Base-by-base conservation (phyloP, 2,113 vertebrate genomes). In the Chloroceryle aenea region DNA sequence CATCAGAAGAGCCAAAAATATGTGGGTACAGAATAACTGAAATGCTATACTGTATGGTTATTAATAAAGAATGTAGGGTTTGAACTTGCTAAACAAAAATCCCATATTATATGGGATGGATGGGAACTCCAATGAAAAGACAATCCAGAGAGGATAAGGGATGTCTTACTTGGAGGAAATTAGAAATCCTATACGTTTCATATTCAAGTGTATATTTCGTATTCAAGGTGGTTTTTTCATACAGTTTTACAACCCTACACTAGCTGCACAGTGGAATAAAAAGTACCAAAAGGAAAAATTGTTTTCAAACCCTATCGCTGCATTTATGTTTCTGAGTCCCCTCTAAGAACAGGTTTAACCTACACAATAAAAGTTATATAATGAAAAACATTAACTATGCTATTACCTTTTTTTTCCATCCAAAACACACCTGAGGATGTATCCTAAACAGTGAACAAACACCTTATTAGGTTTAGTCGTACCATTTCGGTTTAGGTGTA, bases 11-110 rank as follows among this genome's bases (percentile, higher is more conserved):
- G 15, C 2, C 4, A 81, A 26, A 89, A 76, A 6, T 25, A 4
- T 0, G 7, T 61, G 18, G 4, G 14, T 47, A 64, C 43, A 69
- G 55, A 61, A 92, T 82, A 89, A 34, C 19, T 61, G 67, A 48
- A 76, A 17, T 50, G 6, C 14, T 61, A 9, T 43, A 19, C 2
- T 32, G 0, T 26, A 47, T 29, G 36, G 15, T 10, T 74, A 73
- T 61, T 29, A 56, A 42, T 52, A 61, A 34, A 4, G 19, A 90
- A 6, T 2, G 1, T 1, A 6, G 3, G 3, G 1, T 59, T 76
- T 64, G 48, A 85, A 81, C 10, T 55, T 74, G 9, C 48, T 68
- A n/a, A 26, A 45, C 14, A 86, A 34, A 8, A 7, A 14, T 2
- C 7, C 3, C 3, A 3, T 25, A 34, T 43, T 52, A 20, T 26